Percentiles rank a stretch among this genome's conserved stretches.
These are phyloP conservation scores for Beris morrisii DNA, from an alignment of 2,888 invertebrate species.

Conservation along the genomic window DNA sequence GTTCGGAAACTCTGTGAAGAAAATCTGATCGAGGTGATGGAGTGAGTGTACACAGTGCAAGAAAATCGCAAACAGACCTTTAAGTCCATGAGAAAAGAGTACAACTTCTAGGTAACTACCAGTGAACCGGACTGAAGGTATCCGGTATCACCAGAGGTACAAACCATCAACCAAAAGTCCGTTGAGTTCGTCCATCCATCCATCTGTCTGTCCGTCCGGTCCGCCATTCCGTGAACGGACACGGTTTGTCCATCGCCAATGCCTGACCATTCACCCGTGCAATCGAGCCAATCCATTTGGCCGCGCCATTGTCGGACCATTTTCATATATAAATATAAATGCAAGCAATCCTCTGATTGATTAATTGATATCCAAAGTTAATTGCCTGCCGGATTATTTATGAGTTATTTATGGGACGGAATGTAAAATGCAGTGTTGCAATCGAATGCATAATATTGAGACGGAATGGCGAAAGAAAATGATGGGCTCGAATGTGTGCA, in stretches of 20 bases:
- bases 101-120: too few species aligned
- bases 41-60: too few species aligned
- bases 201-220: conserved; percentile 6
- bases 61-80: too few species aligned
- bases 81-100: too few species aligned
- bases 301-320: conserved; percentile 27
- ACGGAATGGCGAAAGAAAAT: too few species aligned
- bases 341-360: conserved; percentile 44
- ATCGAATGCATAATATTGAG: too few species aligned
- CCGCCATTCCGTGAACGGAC: not conserved
- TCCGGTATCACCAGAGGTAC: too few species aligned
- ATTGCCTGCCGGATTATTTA: conserved; percentile 49
- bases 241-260: conserved; percentile 17
- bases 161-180: too few species aligned
- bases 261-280: conserved; percentile 16
- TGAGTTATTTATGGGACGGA: conserved; percentile 41
- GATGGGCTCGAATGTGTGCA: too few species aligned
- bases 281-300: conserved; percentile 31
- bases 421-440: conserved; percentile 7
- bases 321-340: conserved; percentile 34
- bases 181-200: not conserved
- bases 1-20: too few species aligned
- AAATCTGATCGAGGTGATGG: too few species aligned
- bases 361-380: conserved; percentile 51
- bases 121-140: too few species aligned